phyloP scores from a whole-genome alignment of 2,113 vertebrate genomes.

The Syngnathoides biaculeatus region DNA sequence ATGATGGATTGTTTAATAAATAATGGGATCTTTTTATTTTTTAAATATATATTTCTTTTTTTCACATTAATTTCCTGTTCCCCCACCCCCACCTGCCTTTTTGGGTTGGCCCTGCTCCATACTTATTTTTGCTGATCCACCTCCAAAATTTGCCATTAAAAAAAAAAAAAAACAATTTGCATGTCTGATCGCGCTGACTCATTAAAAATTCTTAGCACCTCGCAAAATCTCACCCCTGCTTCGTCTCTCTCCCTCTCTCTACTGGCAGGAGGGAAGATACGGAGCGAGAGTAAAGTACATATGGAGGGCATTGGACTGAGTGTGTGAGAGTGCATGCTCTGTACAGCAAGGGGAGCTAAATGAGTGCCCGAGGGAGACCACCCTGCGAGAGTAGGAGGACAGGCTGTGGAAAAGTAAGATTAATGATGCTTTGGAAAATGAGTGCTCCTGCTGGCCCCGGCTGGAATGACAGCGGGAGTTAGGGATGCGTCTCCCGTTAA shows the following conservation, averaged over 20 bases:
- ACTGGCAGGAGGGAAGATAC: neutral
- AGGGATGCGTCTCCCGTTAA: slow-evolving; percentile 53
- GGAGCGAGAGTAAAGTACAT: neutral
- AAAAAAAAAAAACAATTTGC: neutral
- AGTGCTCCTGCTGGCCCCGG: slow-evolving; percentile 55
- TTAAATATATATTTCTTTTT: neutral
- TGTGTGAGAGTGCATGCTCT: slow-evolving; percentile 20
- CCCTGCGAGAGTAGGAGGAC: slow-evolving; percentile 60
- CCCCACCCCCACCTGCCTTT: neutral
- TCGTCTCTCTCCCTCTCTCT: neutral
- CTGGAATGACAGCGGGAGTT: slow-evolving; percentile 65
- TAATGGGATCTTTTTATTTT: neutral
- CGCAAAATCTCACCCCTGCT: neutral
- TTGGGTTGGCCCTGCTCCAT: neutral
- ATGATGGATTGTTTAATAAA: neutral
- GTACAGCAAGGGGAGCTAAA: slow-evolving; percentile 43
- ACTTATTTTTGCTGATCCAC: neutral
- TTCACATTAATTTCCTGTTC: neutral
- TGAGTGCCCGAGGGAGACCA: slow-evolving; percentile 60
- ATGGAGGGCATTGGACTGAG: slow-evolving; percentile 17
- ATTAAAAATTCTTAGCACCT: neutral
- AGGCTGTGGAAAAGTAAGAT: slow-evolving; percentile 69
- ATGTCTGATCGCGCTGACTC: neutral
- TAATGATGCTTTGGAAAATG: slow-evolving; percentile 68
- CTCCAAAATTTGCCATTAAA: neutral